phyloP scores from a whole-genome alignment of 2,797 vertebrate genomes.

The Potorous gilbertii region DNA sequence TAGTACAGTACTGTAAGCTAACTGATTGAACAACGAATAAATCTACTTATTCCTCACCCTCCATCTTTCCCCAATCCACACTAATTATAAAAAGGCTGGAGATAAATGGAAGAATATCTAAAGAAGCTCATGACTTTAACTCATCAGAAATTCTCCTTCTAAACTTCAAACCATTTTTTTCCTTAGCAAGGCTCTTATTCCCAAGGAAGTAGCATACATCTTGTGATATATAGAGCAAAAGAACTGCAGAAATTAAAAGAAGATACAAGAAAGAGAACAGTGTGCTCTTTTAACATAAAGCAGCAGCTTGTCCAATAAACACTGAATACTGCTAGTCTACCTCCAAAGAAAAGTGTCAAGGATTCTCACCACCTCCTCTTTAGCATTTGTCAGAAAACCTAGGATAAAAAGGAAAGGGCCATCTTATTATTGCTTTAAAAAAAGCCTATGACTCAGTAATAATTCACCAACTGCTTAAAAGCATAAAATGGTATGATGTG shows the following conservation, averaged over 20 bases:
- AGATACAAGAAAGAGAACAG: background rate
- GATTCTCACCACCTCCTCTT: background rate
- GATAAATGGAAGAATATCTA: background rate
- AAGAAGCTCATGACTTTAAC: background rate
- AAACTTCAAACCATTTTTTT: constrained; percentile 45
- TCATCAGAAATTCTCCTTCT: constrained; percentile 2
- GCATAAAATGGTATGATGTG: background rate
- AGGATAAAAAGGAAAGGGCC: background rate
- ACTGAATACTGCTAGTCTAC: constrained; percentile 6
- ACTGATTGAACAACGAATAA: background rate
- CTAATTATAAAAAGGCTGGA: background rate
- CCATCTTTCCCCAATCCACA: background rate
- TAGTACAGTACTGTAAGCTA: background rate
- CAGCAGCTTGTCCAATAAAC: constrained; percentile 32
- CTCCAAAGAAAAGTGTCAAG: background rate
- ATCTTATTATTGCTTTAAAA: background rate
- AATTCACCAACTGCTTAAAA: constrained; percentile 41
- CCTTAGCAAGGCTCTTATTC: background rate
- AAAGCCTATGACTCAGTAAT: constrained; percentile 6
- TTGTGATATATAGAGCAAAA: constrained; percentile 18
- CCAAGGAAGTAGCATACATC: constrained; percentile 6
- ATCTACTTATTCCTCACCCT: background rate
- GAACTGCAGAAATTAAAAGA: constrained; percentile 16
- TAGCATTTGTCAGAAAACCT: constrained; percentile 33
- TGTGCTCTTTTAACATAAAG: constrained; percentile 26